A percentile compares a stretch with the other conserved stretches of the same genome.
These are phyloP conservation scores for Automeris io DNA, from an alignment of 2,888 invertebrate genomes.

Conservation along the genomic window DNA sequence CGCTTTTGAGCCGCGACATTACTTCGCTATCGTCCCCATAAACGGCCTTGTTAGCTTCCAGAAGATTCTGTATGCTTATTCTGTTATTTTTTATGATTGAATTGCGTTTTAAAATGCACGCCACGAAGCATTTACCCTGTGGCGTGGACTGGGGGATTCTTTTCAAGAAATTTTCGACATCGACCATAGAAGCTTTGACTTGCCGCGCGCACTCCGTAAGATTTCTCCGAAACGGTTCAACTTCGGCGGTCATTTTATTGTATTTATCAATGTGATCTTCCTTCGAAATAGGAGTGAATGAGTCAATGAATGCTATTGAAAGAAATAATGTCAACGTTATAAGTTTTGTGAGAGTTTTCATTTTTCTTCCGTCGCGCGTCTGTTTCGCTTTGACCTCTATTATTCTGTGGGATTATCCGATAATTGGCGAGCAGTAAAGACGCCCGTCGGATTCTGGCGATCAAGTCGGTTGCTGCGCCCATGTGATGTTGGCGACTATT, in stretches of 20 bases:
- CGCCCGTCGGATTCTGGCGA: too few relatives aligned
- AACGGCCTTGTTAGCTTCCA: slow-evolving; percentile 49
- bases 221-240: slow-evolving; percentile 63
- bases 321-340: slow-evolving; percentile 26
- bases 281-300: slow-evolving; percentile 52
- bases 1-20: slow-evolving; percentile 39
- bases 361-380: slow-evolving; percentile 18
- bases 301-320: slow-evolving; percentile 28
- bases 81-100: slow-evolving; percentile 54
- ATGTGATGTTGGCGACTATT: too few relatives aligned
- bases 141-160: slow-evolving; percentile 49
- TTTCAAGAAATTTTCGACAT: slow-evolving; percentile 59
- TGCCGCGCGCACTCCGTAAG: slow-evolving; percentile 59
- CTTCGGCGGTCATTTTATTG: slow-evolving; percentile 44
- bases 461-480: too few relatives aligned
- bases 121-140: slow-evolving; percentile 66
- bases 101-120: slow-evolving; percentile 60
- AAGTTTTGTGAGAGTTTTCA: slow-evolving; percentile 30
- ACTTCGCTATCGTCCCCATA: slow-evolving; percentile 63
- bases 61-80: slow-evolving; percentile 37
- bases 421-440: too few relatives aligned
- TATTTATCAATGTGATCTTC: slow-evolving; percentile 50
- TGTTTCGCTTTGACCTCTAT: slow-evolving; percentile 29
- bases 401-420: too few relatives aligned
- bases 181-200: slow-evolving; percentile 52